Evolutionary conservation across 2,113 vertebrate species (phyloP).

Genomic region (Prionailurus bengalensis): DNA sequence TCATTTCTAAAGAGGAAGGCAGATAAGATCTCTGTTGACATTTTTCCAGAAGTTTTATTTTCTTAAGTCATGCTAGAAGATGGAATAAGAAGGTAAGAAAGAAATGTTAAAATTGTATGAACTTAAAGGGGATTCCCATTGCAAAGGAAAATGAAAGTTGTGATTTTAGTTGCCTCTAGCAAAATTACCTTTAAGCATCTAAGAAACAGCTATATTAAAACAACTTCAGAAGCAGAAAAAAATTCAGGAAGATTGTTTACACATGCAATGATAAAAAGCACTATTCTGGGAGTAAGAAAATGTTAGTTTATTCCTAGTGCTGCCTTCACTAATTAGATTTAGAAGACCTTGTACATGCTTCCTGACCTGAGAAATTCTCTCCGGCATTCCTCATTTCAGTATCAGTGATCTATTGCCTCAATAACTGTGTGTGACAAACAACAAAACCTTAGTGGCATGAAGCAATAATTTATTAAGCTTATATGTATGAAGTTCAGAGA

Average conservation of each 20-base stretch:
- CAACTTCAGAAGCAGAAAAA: neutral
- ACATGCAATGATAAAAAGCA: neutral
- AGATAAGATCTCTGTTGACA: neutral
- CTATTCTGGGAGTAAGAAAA: neutral
- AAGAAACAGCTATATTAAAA: constrained; percentile 22
- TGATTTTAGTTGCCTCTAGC: neutral
- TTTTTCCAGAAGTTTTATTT: neutral
- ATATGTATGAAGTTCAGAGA: neutral
- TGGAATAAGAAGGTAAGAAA: constrained; percentile 11
- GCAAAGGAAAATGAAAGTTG: constrained; percentile 25
- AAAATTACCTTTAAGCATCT: neutral
- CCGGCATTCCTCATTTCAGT: neutral
- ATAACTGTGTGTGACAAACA: neutral
- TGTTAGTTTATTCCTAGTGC: neutral
- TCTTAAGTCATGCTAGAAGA: neutral
- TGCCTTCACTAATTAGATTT: neutral
- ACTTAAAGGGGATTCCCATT: neutral
- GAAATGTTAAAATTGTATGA: neutral
- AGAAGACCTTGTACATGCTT: neutral
- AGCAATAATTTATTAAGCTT: neutral
- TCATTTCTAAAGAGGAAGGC: neutral
- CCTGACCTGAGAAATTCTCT: neutral
- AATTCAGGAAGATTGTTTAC: neutral
- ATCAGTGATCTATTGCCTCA: neutral
- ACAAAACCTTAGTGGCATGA: neutral